These are phyloP conservation scores for Colossoma macropomum DNA, from an alignment of 2,113 vertebrate genomes.

Conservation along the genomic window DNA sequence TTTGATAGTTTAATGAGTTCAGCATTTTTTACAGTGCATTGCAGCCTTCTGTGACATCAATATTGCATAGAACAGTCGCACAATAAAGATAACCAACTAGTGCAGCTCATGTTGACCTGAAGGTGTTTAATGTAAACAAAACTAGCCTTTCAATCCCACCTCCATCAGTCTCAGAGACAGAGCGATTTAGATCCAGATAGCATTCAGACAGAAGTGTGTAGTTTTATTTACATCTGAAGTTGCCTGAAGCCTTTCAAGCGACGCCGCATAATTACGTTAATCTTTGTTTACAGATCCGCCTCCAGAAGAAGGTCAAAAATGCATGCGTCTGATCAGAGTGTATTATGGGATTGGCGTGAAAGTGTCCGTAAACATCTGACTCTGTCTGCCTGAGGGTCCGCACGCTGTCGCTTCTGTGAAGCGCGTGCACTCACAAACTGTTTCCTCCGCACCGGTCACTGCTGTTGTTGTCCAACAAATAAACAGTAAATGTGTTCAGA, in stretches of 20 bases:
- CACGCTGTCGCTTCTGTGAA: neutral
- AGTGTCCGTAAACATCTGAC: neutral
- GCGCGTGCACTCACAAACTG: neutral
- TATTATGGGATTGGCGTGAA: neutral
- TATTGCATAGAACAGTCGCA: no score
- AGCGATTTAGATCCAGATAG: neutral
- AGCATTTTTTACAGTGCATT: no score
- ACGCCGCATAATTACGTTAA: slow-evolving; percentile 1
- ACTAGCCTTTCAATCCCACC: neutral
- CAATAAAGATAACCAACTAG: no score
- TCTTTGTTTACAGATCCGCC: slow-evolving; percentile 17
- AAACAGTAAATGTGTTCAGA: neutral
- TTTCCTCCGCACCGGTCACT: neutral
- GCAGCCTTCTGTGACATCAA: no score
- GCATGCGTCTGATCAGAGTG: slow-evolving; percentile 4
- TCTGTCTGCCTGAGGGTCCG: neutral
- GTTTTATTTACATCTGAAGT: neutral
- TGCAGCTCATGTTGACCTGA: no score
- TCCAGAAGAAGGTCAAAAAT: neutral
- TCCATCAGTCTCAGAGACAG: neutral
- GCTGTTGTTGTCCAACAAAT: neutral
- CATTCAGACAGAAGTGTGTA: neutral
- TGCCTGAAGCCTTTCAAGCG: neutral
- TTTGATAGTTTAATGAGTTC: no score
- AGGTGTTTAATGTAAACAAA: neutral